Evolutionary conservation across 2,113 vertebrate species (phyloP).

Genomic region (Rhadina sibilatrix): DNA sequence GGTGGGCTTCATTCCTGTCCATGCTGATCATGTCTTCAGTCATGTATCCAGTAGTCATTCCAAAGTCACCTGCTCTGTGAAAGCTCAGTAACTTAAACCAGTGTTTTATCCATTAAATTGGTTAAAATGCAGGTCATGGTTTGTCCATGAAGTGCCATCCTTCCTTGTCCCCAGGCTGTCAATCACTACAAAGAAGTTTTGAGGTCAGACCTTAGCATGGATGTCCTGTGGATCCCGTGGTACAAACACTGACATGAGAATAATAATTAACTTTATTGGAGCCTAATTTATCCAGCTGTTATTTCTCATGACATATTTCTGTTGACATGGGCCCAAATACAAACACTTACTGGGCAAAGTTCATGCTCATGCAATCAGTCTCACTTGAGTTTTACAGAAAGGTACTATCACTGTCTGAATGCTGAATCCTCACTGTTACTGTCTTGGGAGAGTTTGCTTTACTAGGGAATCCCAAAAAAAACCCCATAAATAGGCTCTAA

Average conservation of each 20-base stretch:
- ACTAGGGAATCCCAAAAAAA: background rate
- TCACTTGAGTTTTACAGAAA: background rate
- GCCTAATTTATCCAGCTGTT: constrained; percentile 35
- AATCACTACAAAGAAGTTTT: background rate
- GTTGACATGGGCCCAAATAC: constrained; percentile 37
- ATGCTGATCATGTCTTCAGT: background rate
- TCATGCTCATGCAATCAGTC: background rate
- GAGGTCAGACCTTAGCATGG: background rate
- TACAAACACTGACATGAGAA: background rate
- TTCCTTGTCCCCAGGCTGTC: background rate
- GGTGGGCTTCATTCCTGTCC: background rate
- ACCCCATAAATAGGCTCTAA: background rate
- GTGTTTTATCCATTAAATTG: background rate
- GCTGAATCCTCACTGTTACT: background rate
- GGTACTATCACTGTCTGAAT: background rate
- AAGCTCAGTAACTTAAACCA: background rate
- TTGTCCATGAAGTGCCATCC: background rate
- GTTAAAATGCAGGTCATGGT: background rate
- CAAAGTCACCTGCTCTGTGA: background rate
- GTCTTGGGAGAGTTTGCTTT: background rate
- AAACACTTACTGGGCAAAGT: constrained; percentile 27
- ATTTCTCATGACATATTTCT: constrained; percentile 23
- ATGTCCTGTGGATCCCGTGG: background rate
- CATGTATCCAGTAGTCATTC: background rate
- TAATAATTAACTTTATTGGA: constrained; percentile 59